Evolutionary conservation across 23 tunicate genomes (phyloP).

Genomic region (Ascidia mentula): DNA sequence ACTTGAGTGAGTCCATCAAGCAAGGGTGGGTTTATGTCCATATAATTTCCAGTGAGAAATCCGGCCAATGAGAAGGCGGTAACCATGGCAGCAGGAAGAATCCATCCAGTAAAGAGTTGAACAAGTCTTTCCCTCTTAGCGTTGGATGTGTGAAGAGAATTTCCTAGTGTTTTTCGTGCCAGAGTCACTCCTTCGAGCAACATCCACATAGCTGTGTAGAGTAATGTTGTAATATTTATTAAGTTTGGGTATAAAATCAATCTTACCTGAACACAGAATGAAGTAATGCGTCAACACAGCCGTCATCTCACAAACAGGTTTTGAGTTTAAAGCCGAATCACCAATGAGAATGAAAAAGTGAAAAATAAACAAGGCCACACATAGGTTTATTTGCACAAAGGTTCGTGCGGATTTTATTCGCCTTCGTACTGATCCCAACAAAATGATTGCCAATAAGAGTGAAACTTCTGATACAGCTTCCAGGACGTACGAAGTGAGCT

Average conservation of each 20-base stretch:
- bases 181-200: constrained; percentile 26
- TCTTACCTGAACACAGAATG: background rate
- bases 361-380: constrained; percentile 2
- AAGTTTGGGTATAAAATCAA: too few relatives aligned
- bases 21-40: constrained; percentile 7
- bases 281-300: background rate
- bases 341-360: background rate
- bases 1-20: background rate
- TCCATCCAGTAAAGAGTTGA: background rate
- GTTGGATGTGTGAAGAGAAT: background rate
- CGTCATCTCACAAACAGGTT: background rate
- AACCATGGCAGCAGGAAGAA: constrained; percentile 20
- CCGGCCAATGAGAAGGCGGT: constrained; percentile 9
- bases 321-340: background rate
- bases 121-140: background rate
- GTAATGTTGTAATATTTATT: too few relatives aligned
- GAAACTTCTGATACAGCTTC: constrained; percentile 6
- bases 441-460: background rate
- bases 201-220: constrained; percentile 21
- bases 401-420: constrained; percentile 6
- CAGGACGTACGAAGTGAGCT: constrained; percentile 1
- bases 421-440: constrained; percentile 9
- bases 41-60: constrained; percentile 16
- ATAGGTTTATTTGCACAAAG: constrained; percentile 26
- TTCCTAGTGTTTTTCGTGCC: background rate